Conservation (phyloP, 1,140 invertebrate species). For the Drosophila pectinifera region DNA sequence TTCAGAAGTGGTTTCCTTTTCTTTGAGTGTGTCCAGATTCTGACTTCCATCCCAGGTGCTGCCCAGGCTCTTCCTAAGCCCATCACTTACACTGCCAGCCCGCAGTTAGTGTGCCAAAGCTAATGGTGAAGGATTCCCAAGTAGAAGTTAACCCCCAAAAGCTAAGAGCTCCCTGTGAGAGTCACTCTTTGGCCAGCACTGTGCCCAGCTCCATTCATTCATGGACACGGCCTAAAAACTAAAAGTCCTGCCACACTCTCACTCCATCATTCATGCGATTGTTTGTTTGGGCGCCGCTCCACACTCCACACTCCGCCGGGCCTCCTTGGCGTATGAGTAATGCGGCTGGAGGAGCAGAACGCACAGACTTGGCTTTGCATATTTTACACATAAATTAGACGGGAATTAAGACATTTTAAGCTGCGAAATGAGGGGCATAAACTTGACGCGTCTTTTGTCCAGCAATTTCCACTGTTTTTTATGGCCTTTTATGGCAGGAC, state of each 20-base stretch:
- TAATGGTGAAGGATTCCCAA: not conserved
- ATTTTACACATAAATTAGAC: constrained; percentile 70
- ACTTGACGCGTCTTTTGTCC: constrained; percentile 53
- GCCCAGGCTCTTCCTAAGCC: constrained; percentile 22
- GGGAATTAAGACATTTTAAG: constrained; percentile 76
- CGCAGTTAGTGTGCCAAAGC: too few relatives aligned
- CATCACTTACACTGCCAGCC: constrained; percentile 28
- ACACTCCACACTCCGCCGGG: not conserved
- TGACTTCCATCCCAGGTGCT: constrained; percentile 30
- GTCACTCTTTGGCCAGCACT: constrained; percentile 17
- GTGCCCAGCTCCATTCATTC: constrained; percentile 21
- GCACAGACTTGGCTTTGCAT: constrained; percentile 57
- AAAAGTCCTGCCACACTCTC: constrained; percentile 31
- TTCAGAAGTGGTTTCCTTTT: not conserved
- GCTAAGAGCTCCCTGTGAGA: constrained; percentile 1
- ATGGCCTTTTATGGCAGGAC: constrained; percentile 51
- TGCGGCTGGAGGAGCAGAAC: constrained; percentile 35
- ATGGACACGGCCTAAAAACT: constrained; percentile 43
- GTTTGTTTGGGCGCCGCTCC: constrained; percentile 25
- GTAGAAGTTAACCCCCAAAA: constrained; percentile 10
- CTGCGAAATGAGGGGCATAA: constrained; percentile 64
- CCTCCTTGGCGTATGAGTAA: constrained; percentile 67
- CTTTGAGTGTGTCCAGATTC: constrained; percentile 3
- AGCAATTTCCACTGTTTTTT: constrained; percentile 45
- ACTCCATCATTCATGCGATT: constrained; percentile 38